Base-by-base conservation (phyloP, 2,888 invertebrate species). In the Willowsia nigromaculata region DNA sequence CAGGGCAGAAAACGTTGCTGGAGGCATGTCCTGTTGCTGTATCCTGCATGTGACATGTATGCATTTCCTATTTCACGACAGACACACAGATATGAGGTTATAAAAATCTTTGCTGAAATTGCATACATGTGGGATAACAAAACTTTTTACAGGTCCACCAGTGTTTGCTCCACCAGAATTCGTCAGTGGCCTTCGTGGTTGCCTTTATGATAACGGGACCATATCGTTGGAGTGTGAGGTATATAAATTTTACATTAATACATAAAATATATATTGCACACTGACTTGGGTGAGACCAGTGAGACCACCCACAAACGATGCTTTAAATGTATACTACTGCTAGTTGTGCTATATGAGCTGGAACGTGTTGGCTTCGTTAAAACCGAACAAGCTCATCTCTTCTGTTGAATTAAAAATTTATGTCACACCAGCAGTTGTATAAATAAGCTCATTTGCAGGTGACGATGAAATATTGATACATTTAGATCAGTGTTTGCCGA, bases 221-320 rank as follows among this genome's bases (percentile, higher is more conserved):
- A 53, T 91, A 56, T 91, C 91, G 1, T 68, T 91, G 43, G 90
- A 90, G 81, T 90, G 90, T 86, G 90, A 91, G 85, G 91, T 91
- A 59, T 13, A n/a, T n/a, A n/a, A 22, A 37, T 80, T 30, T 11
- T 53, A 47, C n/a, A 4, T 2, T n/a, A 30, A 6, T 53, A 53
- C 1, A 27, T n/a, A 11, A 33, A 65, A 33, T 4, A 3, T 13
- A 71, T 40, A 33, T 68, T 33, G 11, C 7, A 59, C 27, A 27
- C 27, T 15, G 53, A 22, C 1, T 43, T n/a, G 37, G 25, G 53
- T 50, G 37, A 53, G 33, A 37, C 5, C 7, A 56, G n/a, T 15
- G 27, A 62, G 81, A 68, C 83, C 83, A 83, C 83, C 83, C 83
- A 83, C 37, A 53, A 53, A 7, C 47, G 53, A 71, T 53, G 53